Percentiles rank a stretch among this genome's conserved stretches.
These are phyloP conservation scores for Tribolium freemani DNA, from an alignment of 2,888 invertebrate genomes.

Conservation along the genomic window DNA sequence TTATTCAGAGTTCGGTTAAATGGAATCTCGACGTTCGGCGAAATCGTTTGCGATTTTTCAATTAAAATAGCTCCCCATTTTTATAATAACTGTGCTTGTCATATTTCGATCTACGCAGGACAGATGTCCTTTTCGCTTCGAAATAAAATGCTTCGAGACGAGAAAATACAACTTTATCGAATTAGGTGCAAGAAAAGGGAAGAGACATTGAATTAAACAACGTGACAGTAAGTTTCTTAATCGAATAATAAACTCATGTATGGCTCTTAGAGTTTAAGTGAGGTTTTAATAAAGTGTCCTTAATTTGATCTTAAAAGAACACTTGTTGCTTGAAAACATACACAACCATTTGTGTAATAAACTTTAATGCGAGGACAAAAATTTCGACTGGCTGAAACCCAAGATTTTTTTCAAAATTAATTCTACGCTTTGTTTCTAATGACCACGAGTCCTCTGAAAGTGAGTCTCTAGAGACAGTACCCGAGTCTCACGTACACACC, in stretches of 20 bases:
- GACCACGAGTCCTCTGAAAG: constrained; percentile 8
- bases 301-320: background rate
- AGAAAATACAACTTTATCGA: background rate
- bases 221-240: constrained; percentile 15
- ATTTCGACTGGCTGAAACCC: background rate
- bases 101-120: background rate
- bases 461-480: constrained; percentile 13
- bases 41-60: background rate
- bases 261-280: constrained; percentile 1
- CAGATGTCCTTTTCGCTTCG: background rate
- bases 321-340: background rate
- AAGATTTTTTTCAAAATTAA: background rate
- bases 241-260: constrained; percentile 8
- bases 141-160: background rate
- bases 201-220: constrained; percentile 6
- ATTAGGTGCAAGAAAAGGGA: constrained; percentile 1
- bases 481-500: constrained; percentile 17
- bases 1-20: background rate
- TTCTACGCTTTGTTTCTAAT: constrained; percentile 10
- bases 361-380: no score
- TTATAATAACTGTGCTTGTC: background rate
- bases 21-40: background rate
- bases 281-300: constrained; percentile 3
- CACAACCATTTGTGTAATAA: background rate
- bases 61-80: constrained; percentile 1